phyloP scores from a whole-genome alignment of 2,797 vertebrate species.

The Pristis pectinata region DNA sequence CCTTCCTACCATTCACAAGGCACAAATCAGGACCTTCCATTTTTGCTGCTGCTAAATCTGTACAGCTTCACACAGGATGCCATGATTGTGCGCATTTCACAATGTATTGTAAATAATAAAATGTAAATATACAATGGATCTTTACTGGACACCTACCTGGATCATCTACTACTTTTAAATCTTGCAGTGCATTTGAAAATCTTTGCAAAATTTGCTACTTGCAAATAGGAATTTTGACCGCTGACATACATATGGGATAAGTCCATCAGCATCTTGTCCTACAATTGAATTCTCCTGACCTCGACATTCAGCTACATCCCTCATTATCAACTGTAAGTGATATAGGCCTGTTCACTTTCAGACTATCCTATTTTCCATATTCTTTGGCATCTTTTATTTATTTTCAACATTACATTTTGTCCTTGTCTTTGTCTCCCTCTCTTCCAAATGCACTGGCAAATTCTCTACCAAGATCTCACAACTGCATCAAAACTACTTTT shows the following conservation, averaged over 20 bases:
- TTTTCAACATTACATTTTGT: background rate
- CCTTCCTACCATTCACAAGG: too few relatives aligned
- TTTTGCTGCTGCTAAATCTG: background rate
- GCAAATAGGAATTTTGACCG: background rate
- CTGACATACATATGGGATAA: background rate
- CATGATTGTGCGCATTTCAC: background rate
- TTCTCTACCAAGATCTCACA: background rate
- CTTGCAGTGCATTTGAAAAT: background rate
- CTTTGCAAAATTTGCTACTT: background rate
- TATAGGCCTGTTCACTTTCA: background rate
- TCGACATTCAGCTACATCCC: too few relatives aligned
- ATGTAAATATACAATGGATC: background rate
- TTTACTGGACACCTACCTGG: background rate
- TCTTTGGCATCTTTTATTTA: background rate
- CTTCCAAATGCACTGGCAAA: background rate
- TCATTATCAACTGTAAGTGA: background rate
- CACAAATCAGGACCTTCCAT: background rate
- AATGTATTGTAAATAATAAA: background rate
- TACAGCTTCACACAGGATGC: background rate
- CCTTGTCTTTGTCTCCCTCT: background rate
- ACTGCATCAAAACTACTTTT: background rate
- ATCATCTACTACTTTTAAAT: background rate
- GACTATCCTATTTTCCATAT: too few relatives aligned
- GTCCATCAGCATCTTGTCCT: background rate
- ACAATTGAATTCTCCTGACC: too few relatives aligned